Evolutionary conservation across 2,797 vertebrate species (phyloP), one percentile per base, ranked within the genome.

Genomic region (Sphaeramia orbicularis): DNA sequence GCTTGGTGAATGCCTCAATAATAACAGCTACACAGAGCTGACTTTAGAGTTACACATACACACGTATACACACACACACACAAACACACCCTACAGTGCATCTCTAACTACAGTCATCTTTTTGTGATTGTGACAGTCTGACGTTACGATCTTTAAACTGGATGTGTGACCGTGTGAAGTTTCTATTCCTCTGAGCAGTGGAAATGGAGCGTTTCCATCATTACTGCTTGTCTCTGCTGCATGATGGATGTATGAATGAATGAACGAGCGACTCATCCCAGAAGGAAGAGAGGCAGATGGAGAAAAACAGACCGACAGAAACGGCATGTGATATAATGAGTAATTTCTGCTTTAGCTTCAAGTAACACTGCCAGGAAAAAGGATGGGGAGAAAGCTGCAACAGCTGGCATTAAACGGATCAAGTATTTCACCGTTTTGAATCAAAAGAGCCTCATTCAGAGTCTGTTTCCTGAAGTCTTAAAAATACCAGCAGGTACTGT

Each of bases 121-220:
- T 49, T 57, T 51, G 14, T 50, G 65, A 68, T 62, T 6, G 42
- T 60, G 70, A 52, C 55, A 42, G 43, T 61, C 71, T 63, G 55
- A 72, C 60, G 15, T 35, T 69, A 10, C 35, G 49, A 50, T 66
- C 56, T 40, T 62, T 30, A 71, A 47, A 65, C 45, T 13, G 11
- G 49, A 50, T 30, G 41, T 9, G 32, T 37, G 19, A 51, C 19
- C 18, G 51, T 47, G 60, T 62, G 75, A 79, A 74, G 44, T 38
- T 51, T 77, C 37, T 52, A 21, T 53, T 62, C 68, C 67, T 66
- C 47, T n/a, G 16, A 44, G 45, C 52, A 41, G 40, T 10, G 45
- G 51, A 82, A 87, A 83, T 68, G 55, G 84, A 84, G 51, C 37
- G 7, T 48, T 16, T 18, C 63, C 52, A 18, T 74, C 70, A 48